These are phyloP conservation scores for Siniperca undulata DNA, from an alignment of 2,797 vertebrate species.

Conservation along the genomic window DNA sequence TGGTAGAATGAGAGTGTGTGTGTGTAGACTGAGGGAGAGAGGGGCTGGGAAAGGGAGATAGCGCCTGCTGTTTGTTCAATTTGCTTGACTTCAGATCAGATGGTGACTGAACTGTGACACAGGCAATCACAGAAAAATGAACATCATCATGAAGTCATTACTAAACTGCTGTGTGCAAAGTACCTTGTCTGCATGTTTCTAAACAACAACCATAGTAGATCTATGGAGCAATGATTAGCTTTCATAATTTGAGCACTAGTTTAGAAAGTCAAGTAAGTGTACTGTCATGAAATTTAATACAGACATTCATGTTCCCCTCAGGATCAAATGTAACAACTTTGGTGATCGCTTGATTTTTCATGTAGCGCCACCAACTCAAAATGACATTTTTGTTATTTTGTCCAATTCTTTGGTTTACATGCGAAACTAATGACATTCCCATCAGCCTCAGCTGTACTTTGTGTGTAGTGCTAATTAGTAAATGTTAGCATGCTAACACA, in stretches of 20 bases:
- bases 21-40: slow-evolving; percentile 27
- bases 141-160: slow-evolving; percentile 58
- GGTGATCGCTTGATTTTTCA: neutral
- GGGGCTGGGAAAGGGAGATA: slow-evolving; percentile 66
- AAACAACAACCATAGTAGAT: slow-evolving; percentile 21
- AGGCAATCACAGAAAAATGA: slow-evolving; percentile 66
- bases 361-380: neutral
- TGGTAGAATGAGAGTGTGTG: slow-evolving; percentile 59
- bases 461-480: neutral
- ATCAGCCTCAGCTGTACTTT: neutral
- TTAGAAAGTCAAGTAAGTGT: neutral
- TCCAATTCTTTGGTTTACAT: neutral
- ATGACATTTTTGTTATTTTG: neutral
- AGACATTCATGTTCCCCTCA: neutral
- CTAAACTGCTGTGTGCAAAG: slow-evolving; percentile 37
- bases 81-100: slow-evolving; percentile 79
- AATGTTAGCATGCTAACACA: neutral
- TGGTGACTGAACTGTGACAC: slow-evolving; percentile 73
- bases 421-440: neutral
- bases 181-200: slow-evolving; percentile 16
- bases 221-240: neutral
- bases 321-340: neutral
- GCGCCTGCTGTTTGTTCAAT: slow-evolving; percentile 74
- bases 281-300: too few species aligned
- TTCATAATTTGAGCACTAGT: neutral